These are phyloP conservation scores for Sinosuthora webbiana DNA, from an alignment of 2,113 vertebrate genomes.

Conservation along the genomic window DNA sequence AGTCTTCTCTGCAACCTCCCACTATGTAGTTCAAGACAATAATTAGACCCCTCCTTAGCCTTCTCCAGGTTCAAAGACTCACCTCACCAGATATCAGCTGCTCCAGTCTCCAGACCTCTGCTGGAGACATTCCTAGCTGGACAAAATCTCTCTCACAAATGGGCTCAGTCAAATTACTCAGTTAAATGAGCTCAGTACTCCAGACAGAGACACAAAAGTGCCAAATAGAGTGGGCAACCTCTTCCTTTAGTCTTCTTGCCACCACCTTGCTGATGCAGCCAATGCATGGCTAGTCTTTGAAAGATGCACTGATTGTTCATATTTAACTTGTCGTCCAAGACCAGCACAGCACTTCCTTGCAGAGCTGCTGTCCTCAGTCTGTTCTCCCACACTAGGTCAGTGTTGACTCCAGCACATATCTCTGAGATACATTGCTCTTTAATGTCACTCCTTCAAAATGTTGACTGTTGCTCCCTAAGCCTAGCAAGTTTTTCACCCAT, in stretches of 20 bases:
- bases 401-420: too few relatives aligned
- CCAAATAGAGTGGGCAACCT: neutral
- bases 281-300: neutral
- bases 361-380: neutral
- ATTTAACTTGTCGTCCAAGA: neutral
- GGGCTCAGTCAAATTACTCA: neutral
- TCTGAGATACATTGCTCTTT: neutral
- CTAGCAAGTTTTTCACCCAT: neutral
- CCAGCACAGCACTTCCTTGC: neutral
- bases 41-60: neutral
- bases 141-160: neutral
- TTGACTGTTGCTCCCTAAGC: neutral
- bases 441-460: neutral
- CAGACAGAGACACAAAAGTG: neutral
- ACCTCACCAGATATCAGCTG: neutral
- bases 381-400: neutral
- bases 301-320: neutral
- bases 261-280: neutral
- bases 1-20: neutral
- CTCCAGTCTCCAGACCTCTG: neutral
- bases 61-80: neutral
- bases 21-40: neutral
- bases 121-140: neutral
- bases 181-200: neutral
- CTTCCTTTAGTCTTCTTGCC: neutral